phyloP scores from a whole-genome alignment of 2,797 vertebrate genomes.

The Rhincodon typus region DNA sequence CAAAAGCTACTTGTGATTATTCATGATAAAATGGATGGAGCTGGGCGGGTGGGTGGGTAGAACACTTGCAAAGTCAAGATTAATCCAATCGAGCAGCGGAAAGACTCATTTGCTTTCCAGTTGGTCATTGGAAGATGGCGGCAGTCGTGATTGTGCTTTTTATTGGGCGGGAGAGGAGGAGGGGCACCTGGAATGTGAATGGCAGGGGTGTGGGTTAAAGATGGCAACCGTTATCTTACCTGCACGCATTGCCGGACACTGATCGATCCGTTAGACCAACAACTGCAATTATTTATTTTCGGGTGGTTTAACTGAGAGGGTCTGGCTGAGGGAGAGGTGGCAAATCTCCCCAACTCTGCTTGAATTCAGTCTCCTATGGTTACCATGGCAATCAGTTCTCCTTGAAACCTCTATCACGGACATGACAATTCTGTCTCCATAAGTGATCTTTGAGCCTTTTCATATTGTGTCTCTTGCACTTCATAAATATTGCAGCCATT shows the following conservation, averaged over 20 bases:
- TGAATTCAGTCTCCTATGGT: background rate
- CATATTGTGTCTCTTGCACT: background rate
- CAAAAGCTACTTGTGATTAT: background rate
- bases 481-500: slow-evolving; percentile 16
- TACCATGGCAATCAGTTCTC: background rate
- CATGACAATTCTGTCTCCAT: background rate
- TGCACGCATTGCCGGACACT: background rate
- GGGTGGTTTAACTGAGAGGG: background rate
- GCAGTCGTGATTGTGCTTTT: no score
- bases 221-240: background rate
- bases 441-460: background rate
- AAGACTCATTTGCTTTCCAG: background rate
- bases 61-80: background rate
- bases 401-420: background rate
- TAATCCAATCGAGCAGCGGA: no score
- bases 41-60: background rate
- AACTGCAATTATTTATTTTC: background rate
- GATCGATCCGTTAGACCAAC: no score
- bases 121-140: background rate
- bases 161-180: background rate
- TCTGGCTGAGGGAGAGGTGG: no score
- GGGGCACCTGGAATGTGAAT: background rate
- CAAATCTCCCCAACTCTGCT: background rate
- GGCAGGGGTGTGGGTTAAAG: background rate
- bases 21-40: background rate